These are phyloP conservation scores for Paratilapia polleni DNA, from an alignment of 2,113 vertebrate genomes.

Conservation along the genomic window DNA sequence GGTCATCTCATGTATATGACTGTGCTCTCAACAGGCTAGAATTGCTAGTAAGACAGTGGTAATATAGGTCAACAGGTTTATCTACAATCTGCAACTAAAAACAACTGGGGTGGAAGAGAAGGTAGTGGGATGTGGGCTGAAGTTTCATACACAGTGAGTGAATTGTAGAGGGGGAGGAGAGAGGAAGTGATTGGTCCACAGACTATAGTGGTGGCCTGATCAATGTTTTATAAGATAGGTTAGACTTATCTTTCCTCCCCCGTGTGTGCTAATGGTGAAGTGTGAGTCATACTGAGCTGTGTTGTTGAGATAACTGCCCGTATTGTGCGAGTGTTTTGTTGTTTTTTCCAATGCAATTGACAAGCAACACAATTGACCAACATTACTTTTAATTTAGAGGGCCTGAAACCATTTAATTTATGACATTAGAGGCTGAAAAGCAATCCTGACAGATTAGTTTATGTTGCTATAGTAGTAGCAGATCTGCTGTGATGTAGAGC, in stretches of 20 bases:
- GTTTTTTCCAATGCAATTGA: conserved; percentile 22
- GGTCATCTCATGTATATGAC: background rate
- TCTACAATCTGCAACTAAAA: conserved; percentile 33
- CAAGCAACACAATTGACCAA: conserved; percentile 2
- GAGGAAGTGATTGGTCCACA: conserved; percentile 33
- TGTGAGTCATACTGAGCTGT: conserved; percentile 53
- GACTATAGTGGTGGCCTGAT: conserved; percentile 46
- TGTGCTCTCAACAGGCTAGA: background rate
- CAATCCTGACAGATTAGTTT: conserved; percentile 23
- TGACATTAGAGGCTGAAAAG: conserved; percentile 3
- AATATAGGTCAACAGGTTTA: conserved; percentile 68
- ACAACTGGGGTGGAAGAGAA: conserved; percentile 57
- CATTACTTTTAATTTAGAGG: conserved; percentile 21
- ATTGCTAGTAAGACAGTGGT: conserved; percentile 5
- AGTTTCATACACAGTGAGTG: conserved; percentile 11
- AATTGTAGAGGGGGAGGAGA: conserved; percentile 9
- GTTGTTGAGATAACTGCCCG: conserved; percentile 54
- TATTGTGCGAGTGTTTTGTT: conserved; percentile 23
- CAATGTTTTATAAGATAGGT: conserved; percentile 70
- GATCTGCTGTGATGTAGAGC: background rate
- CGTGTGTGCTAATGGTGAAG: conserved; percentile 49
- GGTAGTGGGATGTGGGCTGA: conserved; percentile 20
- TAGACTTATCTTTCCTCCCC: conserved; percentile 61
- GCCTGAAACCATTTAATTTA: conserved; percentile 18
- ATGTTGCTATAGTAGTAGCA: conserved; percentile 39